A percentile compares a stretch with the other conserved stretches of the same genome.
Conservation (phyloP, 2,113 vertebrate genomes). For the Athene noctua region DNA sequence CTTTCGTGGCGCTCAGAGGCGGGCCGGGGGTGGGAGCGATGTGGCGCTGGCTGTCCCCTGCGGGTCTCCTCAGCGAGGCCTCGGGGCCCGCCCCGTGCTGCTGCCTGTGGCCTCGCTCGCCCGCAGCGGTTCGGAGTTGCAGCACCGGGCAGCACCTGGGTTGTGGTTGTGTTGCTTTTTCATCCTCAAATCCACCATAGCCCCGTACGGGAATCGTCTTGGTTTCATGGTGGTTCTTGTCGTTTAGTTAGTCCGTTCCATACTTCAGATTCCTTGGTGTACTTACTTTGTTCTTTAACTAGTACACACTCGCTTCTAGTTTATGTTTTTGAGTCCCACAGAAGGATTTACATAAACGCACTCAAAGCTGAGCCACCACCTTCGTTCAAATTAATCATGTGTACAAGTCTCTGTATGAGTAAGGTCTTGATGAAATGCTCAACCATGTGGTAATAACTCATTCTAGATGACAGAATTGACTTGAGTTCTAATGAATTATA, state of each 20-base stretch:
- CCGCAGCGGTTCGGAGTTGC: no score
- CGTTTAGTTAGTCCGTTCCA: accelerated
- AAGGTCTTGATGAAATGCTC: neutral
- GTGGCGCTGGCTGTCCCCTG: no score
- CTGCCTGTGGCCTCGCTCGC: no score
- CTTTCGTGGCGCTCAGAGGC: no score
- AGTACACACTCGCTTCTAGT: neutral
- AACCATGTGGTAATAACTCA: neutral
- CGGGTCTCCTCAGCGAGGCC: no score
- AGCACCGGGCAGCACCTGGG: accelerated
- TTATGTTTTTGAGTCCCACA: neutral
- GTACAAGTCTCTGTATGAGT: neutral
- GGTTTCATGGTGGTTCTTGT: neutral
- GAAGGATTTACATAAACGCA: neutral
- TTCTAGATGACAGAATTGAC: neutral
- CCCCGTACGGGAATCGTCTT: neutral
- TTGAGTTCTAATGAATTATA: neutral
- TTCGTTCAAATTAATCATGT: neutral
- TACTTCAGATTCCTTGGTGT: neutral
- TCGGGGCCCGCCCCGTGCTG: no score
- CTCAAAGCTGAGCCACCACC: neutral
- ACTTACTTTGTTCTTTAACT: neutral
- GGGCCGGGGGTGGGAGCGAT: no score
- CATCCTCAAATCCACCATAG: no score
- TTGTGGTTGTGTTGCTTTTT: neutral